Evolutionary conservation across 1,140 invertebrate genomes (phyloP), one percentile per base, ranked within the genome.

Genomic region (Oedothorax gibbosus): DNA sequence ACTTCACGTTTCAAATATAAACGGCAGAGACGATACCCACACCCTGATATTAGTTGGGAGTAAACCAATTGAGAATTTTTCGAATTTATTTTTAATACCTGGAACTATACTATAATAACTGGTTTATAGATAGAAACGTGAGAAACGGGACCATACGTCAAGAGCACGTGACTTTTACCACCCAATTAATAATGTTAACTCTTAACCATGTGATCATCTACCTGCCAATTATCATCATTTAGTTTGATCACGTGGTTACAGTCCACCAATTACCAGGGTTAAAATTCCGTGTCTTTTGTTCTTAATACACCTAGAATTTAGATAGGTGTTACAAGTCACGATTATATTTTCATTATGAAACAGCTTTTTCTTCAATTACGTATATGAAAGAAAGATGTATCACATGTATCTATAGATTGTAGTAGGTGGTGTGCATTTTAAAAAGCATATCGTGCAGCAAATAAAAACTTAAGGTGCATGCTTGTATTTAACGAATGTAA

Each of bases 271-370:
- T 83, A 83, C 51, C 35, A 62, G 60, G 51, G 75, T 83, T 83
- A 83, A 54, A 82, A 12, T 12, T 54, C 35, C 62, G 51, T 68
- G 15, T 56, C 21, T 75, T 78, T 65, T 76, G 62, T 75, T 72
- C 75, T 69, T 69, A 69, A 20, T 54, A 51, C 60, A 54, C 8
- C 60, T 65, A 20, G 64, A 35, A 60, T n/a, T 56, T 21, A 8
- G 54, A 72, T 82, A 72, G 79, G 79, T 82, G 79, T 82, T 82
- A 82, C 53, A 54, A 15, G 49, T 82, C 79, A 82, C 79, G 79
- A 72, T 49, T 71, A 12, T 69, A 49, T 69, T 71, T 80, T 69
- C 71, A 57, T 73, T 57, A 73, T 57, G 57, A 14, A 15, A 18
- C n/a, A 73, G 18, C 5, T 35, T 35, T 35, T 35, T 35, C 35